Percentiles rank a stretch among this genome's conserved stretches.
Conservation (phyloP, 2,888 invertebrate genomes). For the Tenthredo amoena region DNA sequence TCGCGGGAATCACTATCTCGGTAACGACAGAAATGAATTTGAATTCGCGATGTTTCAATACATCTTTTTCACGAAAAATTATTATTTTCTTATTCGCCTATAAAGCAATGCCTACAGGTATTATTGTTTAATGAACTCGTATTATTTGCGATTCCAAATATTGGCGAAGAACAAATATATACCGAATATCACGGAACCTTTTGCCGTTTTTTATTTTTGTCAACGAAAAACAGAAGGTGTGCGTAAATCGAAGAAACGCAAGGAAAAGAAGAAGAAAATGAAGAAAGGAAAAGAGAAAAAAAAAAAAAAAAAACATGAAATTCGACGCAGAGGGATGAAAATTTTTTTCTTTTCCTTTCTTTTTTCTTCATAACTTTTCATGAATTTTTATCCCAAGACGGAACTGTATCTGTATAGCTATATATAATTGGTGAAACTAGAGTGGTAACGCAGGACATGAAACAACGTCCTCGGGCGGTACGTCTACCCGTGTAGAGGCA, state of each 20-base stretch:
- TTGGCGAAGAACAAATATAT: conserved; percentile 30
- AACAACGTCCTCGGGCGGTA: conserved; percentile 20
- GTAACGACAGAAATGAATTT: not conserved
- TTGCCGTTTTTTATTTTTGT: not conserved
- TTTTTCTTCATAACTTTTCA: not conserved
- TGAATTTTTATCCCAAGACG: not conserved
- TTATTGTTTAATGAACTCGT: not conserved
- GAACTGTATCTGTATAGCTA: not conserved
- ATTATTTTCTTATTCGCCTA: not conserved
- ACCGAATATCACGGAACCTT: not conserved
- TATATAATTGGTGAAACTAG: conserved; percentile 40
- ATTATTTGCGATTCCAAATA: not conserved
- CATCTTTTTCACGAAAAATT: not conserved
- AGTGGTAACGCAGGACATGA: conserved; percentile 12
- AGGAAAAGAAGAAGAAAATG: not conserved
- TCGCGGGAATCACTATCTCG: not conserved
- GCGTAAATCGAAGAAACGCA: not conserved
- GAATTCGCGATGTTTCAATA: not conserved
- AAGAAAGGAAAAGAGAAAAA: not conserved
- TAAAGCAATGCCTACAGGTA: not conserved
- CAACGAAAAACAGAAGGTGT: not conserved
- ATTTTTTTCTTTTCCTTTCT: not conserved
- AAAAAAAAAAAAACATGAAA: too few relatives aligned
- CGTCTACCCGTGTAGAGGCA: conserved; percentile 21
- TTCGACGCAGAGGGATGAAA: not conserved